phyloP scores from a whole-genome alignment of 2,888 invertebrate genomes.

The Polietes domitor region DNA sequence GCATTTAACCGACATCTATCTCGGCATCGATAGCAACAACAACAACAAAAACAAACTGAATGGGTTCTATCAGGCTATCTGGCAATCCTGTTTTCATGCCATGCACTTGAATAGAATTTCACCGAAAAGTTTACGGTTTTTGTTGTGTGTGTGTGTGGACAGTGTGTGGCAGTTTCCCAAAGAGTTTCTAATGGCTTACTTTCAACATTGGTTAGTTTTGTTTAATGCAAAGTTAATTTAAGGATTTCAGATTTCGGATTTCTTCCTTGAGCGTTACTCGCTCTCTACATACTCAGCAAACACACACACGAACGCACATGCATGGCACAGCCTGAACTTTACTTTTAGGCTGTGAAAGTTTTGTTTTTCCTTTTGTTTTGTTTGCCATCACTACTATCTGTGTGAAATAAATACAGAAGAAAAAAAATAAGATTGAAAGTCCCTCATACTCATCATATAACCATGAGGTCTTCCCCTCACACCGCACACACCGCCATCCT shows the following conservation, averaged over 20 bases:
- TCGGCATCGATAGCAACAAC: too few species aligned
- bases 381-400: constrained; percentile 37
- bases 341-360: constrained; percentile 58
- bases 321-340: constrained; percentile 24
- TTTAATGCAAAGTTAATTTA: constrained; percentile 58
- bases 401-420: neutral
- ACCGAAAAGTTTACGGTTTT: neutral
- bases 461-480: too few species aligned
- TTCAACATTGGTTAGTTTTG: constrained; percentile 48
- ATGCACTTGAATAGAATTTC: neutral
- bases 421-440: neutral
- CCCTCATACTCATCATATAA: neutral
- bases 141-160: neutral
- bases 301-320: neutral
- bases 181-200: constrained; percentile 53
- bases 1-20: constrained; percentile 36
- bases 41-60: neutral
- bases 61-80: neutral
- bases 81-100: neutral
- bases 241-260: constrained; percentile 46
- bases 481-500: neutral
- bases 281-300: neutral
- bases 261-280: neutral
- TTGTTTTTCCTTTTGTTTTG: constrained; percentile 20
- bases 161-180: neutral